A percentile compares a stretch with the other conserved stretches of the same genome.
These are phyloP conservation scores for Shargacucullia verbasci DNA, from an alignment of 2,888 invertebrate genomes.

Conservation along the genomic window DNA sequence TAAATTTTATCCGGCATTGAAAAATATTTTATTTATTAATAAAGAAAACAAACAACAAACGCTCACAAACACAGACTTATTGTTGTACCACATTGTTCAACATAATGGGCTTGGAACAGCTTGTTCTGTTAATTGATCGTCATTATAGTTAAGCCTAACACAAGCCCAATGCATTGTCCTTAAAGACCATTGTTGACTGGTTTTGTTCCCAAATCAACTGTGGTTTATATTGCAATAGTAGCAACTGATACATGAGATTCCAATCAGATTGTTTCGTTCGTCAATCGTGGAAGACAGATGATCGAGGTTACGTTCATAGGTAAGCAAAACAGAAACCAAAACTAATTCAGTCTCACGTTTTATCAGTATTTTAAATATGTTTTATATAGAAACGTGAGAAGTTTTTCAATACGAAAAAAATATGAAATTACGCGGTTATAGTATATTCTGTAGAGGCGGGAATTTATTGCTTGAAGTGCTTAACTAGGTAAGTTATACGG, in stretches of 20 bases:
- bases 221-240: conserved; percentile 38
- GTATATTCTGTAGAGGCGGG: not conserved
- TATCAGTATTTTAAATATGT: not conserved
- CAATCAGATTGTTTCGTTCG: conserved; percentile 30
- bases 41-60: too few species aligned
- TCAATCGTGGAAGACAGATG: conserved; percentile 21
- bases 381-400: too few species aligned
- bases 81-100: conserved; percentile 16
- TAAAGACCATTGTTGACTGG: conserved; percentile 34
- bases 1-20: too few species aligned
- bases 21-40: too few species aligned
- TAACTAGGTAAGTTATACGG: conserved; percentile 32
- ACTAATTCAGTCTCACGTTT: not conserved
- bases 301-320: conserved; percentile 13
- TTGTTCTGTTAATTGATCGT: conserved; percentile 49
- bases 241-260: conserved; percentile 29
- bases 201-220: conserved; percentile 46
- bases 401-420: conserved; percentile 3
- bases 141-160: conserved; percentile 44
- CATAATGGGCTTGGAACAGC: conserved; percentile 25
- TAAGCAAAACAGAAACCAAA: conserved; percentile 1
- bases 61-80: conserved; percentile 8
- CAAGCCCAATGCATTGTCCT: conserved; percentile 33
- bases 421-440: conserved; percentile 4
- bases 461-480: conserved; percentile 27